Conservation (phyloP, 2,113 vertebrate species). For the Anas platyrhynchos region DNA sequence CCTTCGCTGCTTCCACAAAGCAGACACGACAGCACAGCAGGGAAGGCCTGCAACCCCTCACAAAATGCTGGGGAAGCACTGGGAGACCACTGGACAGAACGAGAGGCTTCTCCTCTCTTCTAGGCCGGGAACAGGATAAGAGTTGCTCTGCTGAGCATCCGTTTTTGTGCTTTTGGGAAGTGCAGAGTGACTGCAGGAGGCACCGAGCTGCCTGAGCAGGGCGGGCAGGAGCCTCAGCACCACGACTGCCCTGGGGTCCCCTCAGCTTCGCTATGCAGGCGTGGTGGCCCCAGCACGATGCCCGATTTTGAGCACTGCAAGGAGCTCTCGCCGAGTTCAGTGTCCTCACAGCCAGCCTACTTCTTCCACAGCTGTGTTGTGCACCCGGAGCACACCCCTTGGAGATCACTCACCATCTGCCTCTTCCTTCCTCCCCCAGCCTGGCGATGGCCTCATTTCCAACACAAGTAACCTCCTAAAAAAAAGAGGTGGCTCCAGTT, state of each 20-base stretch:
- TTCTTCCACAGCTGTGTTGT: neutral
- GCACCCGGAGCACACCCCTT: constrained; percentile 18
- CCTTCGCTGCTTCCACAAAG: neutral
- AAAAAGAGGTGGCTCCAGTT: constrained; percentile 44
- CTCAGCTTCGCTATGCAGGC: neutral
- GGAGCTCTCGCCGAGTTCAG: neutral
- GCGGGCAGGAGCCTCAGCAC: rapidly evolving
- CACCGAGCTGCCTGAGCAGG: neutral
- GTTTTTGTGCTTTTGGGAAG: neutral
- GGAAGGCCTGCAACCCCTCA: neutral
- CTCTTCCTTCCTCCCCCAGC: constrained; percentile 63
- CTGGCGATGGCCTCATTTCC: constrained; percentile 44
- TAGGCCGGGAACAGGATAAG: neutral
- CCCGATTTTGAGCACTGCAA: neutral
- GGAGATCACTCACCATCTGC: neutral
- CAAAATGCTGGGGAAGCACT: neutral
- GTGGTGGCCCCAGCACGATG: neutral
- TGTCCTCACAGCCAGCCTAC: neutral
- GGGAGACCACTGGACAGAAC: neutral
- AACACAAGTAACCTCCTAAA: constrained; percentile 37
- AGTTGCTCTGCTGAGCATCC: neutral
- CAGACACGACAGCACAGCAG: neutral
- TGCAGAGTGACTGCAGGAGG: neutral
- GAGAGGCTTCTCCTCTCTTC: neutral
- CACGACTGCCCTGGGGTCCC: rapidly evolving